Evolutionary conservation across 2,888 invertebrate genomes (phyloP).

Genomic region (Beris chalybata): DNA sequence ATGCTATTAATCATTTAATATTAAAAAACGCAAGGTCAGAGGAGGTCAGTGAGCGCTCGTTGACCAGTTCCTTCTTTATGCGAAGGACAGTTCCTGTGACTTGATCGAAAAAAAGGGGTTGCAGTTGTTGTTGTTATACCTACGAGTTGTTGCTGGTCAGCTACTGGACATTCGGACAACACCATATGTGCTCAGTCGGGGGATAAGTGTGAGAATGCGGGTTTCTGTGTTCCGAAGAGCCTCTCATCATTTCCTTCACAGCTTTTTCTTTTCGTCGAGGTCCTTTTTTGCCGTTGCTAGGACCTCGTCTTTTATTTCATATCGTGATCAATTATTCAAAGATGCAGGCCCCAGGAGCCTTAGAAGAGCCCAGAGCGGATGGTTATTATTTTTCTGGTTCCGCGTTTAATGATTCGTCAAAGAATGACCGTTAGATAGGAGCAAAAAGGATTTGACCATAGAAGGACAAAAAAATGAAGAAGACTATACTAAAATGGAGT

Average conservation of each 20-base stretch:
- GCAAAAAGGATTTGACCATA: conserved; percentile 1
- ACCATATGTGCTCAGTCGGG: background rate
- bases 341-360: conserved; percentile 11
- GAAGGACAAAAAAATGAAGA: too few species aligned
- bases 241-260: conserved; percentile 3
- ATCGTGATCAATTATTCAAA: conserved; percentile 9
- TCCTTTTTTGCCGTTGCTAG: background rate
- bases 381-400: background rate
- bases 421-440: too few species aligned
- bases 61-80: conserved; percentile 36
- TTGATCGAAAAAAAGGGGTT: conserved; percentile 24
- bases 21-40: conserved; percentile 40
- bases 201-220: conserved; percentile 35
- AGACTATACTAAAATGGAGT: background rate
- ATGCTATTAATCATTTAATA: conserved; percentile 41
- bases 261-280: background rate
- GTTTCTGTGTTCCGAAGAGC: background rate
- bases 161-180: conserved; percentile 20
- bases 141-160: conserved; percentile 5
- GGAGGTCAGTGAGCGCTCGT: conserved; percentile 35
- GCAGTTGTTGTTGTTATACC: too few species aligned
- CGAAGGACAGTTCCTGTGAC: background rate
- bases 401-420: background rate
- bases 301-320: background rate
- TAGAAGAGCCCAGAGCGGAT: background rate